A percentile compares a stretch with the other conserved stretches of the same genome.
Evolutionary conservation across 2,888 invertebrate genomes (phyloP).

Genomic region (Hirtodrosophila confusa): DNA sequence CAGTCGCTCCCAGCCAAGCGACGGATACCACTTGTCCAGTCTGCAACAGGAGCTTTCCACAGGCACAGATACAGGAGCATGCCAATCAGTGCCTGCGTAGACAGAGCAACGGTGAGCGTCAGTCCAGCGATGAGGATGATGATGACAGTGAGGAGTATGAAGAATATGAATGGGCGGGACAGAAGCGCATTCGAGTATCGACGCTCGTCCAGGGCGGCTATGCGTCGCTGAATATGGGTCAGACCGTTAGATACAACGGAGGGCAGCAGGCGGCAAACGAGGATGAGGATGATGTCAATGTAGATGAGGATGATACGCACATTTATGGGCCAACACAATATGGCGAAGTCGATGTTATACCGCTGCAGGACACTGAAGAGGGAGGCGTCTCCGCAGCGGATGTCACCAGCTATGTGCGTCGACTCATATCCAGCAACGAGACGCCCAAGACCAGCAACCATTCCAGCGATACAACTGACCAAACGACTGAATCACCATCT

Average conservation of each 20-base stretch:
- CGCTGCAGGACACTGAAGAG: constrained; percentile 84
- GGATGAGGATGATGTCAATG: constrained; percentile 90
- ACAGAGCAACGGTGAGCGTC: constrained; percentile 70
- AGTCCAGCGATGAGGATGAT: constrained; percentile 86
- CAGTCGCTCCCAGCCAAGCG: constrained; percentile 20
- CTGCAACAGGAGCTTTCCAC: constrained; percentile 89
- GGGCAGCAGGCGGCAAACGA: constrained; percentile 80
- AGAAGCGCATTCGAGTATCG: constrained; percentile 90
- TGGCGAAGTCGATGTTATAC: constrained; percentile 89
- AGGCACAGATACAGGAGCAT: constrained; percentile 90
- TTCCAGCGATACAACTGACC: constrained; percentile 32
- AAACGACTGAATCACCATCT: constrained; percentile 38
- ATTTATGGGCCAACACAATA: constrained; percentile 95
- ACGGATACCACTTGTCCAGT: constrained; percentile 89
- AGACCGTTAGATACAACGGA: constrained; percentile 66
- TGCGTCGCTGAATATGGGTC: constrained; percentile 85
- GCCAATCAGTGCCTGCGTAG: constrained; percentile 87
- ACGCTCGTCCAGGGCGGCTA: constrained; percentile 89
- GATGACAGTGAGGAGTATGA: constrained; percentile 90
- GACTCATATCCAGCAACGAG: constrained; percentile 75
- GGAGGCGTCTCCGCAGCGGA: constrained; percentile 39
- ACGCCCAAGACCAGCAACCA: constrained; percentile 33
- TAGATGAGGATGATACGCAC: constrained; percentile 94
- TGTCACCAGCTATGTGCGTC: constrained; percentile 81
- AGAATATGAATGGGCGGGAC: constrained; percentile 97